Percentiles rank a stretch among this genome's conserved stretches.
phyloP scores from a whole-genome alignment of 1,140 invertebrate genomes.

The Oscheius sp. region DNA sequence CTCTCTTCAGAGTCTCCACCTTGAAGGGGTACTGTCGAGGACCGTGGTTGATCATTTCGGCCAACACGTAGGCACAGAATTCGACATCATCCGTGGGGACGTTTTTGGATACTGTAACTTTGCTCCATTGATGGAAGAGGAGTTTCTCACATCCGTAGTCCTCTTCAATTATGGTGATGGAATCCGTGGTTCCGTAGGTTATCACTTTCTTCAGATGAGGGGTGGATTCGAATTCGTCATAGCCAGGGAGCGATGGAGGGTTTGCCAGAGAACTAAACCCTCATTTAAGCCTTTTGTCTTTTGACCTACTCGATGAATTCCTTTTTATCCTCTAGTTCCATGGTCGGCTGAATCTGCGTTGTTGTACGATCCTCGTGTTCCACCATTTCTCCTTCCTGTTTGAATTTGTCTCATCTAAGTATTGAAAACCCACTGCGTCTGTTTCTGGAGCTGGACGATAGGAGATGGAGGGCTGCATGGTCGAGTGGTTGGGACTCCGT shows the following conservation, averaged over 20 bases:
- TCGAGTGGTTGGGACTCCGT: no score
- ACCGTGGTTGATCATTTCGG: conserved; percentile 36
- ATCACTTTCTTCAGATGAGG: conserved; percentile 11
- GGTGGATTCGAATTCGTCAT: background rate
- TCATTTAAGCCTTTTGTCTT: no score
- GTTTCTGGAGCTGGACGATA: no score
- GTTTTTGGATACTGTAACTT: no score
- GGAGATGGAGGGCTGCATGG: no score
- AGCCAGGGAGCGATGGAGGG: background rate
- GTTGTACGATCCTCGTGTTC: background rate
- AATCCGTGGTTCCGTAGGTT: conserved; percentile 26
- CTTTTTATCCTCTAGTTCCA: background rate
- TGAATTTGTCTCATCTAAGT: no score
- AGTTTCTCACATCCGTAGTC: background rate
- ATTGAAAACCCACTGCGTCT: no score
- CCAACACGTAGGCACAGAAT: conserved; percentile 11
- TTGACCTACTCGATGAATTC: background rate
- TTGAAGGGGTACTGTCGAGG: conserved; percentile 37
- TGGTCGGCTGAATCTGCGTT: background rate
- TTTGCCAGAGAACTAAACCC: background rate
- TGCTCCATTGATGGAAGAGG: no score
- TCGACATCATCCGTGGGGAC: background rate
- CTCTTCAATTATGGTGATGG: conserved; percentile 16
- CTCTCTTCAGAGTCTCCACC: conserved; percentile 14
- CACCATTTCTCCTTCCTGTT: background rate